Percentiles rank a stretch among this genome's conserved stretches.
phyloP scores from a whole-genome alignment of 1,140 invertebrate species.

The Mizuhopecten yessoensis region DNA sequence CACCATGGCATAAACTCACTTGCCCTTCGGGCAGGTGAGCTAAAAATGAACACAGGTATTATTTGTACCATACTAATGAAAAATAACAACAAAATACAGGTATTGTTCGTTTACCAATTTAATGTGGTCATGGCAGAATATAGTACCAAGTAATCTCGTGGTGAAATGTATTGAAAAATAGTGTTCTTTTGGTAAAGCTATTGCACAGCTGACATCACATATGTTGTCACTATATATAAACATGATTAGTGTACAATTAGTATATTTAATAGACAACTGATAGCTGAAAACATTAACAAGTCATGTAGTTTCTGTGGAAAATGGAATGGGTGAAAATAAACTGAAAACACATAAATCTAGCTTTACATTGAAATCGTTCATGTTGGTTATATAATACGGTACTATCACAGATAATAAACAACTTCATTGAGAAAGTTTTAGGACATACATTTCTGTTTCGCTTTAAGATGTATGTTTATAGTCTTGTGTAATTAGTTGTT shows the following conservation, averaged over 20 bases:
- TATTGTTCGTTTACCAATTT: background rate
- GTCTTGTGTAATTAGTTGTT: too few species aligned
- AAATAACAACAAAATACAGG: too few species aligned
- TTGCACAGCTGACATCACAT: background rate
- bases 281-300: background rate
- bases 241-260: background rate
- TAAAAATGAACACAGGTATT: too few species aligned
- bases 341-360: background rate
- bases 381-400: too few species aligned
- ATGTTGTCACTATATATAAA: constrained; percentile 12
- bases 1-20: too few species aligned
- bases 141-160: background rate
- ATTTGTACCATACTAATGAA: too few species aligned
- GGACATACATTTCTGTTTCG: too few species aligned
- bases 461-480: too few species aligned
- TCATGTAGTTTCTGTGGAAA: background rate
- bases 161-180: background rate
- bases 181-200: background rate
- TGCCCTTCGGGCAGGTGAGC: too few species aligned
- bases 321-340: background rate
- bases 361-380: background rate
- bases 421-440: too few species aligned
- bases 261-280: background rate
- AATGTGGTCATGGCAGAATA: background rate
- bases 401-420: too few species aligned